phyloP scores from a whole-genome alignment of 2,113 vertebrate species.

The Cyprinodon brontotheroides region DNA sequence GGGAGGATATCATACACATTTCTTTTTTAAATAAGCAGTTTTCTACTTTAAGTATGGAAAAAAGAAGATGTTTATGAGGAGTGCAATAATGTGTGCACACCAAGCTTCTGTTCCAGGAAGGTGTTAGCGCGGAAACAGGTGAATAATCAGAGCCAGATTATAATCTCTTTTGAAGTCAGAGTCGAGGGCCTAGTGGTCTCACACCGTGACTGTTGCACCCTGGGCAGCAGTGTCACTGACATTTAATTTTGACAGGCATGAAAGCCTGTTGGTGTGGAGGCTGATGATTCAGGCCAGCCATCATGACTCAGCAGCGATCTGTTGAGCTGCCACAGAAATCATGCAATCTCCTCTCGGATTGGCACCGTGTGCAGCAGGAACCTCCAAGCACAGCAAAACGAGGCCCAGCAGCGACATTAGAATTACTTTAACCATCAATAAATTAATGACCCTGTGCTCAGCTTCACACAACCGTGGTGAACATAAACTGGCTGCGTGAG shows the following conservation, averaged over 20 bases:
- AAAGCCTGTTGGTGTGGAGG: constrained; percentile 5
- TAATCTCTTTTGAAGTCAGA: constrained; percentile 42
- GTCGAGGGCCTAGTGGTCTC: constrained; percentile 45
- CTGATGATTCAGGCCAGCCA: constrained; percentile 20
- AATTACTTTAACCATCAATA: constrained; percentile 9
- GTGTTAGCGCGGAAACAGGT: constrained; percentile 29
- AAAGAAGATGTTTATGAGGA: constrained; percentile 4
- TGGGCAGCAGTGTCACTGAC: constrained; percentile 46
- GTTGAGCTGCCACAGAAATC: constrained; percentile 1
- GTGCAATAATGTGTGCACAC: neutral
- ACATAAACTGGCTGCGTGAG: neutral
- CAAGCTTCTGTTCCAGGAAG: constrained; percentile 7
- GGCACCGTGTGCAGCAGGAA: constrained; percentile 24
- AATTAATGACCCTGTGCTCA: constrained; percentile 13
- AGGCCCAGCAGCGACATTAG: constrained; percentile 27
- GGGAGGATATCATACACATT: neutral
- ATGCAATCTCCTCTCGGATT: constrained; percentile 14
- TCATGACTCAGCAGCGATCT: constrained; percentile 31
- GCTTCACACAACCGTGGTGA: constrained; percentile 7
- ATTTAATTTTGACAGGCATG: constrained; percentile 52
- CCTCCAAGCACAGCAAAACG: constrained; percentile 4
- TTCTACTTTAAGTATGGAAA: neutral
- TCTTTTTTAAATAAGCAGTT: constrained; percentile 17
- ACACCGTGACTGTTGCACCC: constrained; percentile 34
- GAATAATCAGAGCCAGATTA: constrained; percentile 41